These are phyloP conservation scores for Mythimna ferrago DNA, from an alignment of 2,888 invertebrate genomes.

Conservation along the genomic window DNA sequence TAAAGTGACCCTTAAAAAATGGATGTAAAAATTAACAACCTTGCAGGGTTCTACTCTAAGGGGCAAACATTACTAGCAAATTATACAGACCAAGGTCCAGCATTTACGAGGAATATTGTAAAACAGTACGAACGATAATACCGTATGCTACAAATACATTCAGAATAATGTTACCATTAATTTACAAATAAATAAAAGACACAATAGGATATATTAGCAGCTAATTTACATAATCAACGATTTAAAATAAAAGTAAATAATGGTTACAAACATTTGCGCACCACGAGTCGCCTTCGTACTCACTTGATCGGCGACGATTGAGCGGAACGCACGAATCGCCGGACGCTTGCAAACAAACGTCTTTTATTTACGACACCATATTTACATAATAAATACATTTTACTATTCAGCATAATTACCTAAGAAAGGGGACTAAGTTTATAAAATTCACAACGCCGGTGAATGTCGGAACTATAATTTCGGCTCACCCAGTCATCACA, in stretches of 20 bases:
- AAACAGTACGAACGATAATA: constrained; percentile 3
- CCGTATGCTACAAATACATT: background rate
- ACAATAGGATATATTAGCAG: constrained; percentile 10
- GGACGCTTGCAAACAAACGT: constrained; percentile 57
- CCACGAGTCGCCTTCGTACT: constrained; percentile 42
- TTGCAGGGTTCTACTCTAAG: background rate
- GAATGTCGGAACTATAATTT: background rate
- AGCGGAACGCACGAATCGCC: constrained; percentile 58
- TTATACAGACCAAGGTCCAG: background rate
- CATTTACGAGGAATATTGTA: background rate
- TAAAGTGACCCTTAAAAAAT: background rate
- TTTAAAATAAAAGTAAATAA: constrained; percentile 7
- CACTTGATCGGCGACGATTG: constrained; percentile 57
- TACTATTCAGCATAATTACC: background rate
- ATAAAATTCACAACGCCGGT: background rate
- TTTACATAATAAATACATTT: constrained; percentile 10
- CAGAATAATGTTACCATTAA: background rate
- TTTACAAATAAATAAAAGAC: background rate
- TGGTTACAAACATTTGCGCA: constrained; percentile 13
- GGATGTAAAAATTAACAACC: background rate
- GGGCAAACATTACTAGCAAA: constrained; percentile 5
- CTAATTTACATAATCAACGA: background rate
- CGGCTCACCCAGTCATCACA: background rate
- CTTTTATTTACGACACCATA: constrained; percentile 34
- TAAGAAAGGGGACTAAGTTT: background rate